Evolutionary conservation across 2,888 invertebrate species (phyloP), one percentile per base, ranked within the genome.

Genomic region (Ectropis crepuscularia): DNA sequence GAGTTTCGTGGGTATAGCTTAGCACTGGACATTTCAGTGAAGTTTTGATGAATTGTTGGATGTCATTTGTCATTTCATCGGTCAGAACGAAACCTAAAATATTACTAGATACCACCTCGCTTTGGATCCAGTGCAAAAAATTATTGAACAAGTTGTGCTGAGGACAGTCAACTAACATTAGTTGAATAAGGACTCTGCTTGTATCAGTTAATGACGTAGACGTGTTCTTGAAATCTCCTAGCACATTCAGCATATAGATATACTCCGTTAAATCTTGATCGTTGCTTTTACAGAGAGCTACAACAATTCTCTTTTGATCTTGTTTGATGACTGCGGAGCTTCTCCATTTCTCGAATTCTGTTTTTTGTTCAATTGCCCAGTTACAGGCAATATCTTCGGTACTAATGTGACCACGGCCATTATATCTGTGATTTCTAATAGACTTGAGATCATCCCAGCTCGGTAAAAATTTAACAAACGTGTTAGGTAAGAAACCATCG

Each of bases 1-100:
- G 70, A 39, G 16, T 36, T 51, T 50, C 50, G 39, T 50, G 39
- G 2, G 16, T 50, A 9, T 36, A 39, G 6, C 38, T 12, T 6
- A 0, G 8, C 2, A 39, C 5, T 9, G 5, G 9, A 12, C 12
- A 39, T 12, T 12, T 39, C 6, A 6, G 8, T 12, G 50, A 12
- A 39, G 16, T 12, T 11, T 12, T 9, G 39, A 28, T 28, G 16
- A 28, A 28, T 12, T 39, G 39, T 12, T 8, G 39, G 1, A 28
- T 28, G 16, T 28, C 11, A 12, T 8, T 5, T 16, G 50, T 39
- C 12, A 50, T 6, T 6, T 39, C 16, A 16, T 39, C 6, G 5
- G 12, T 39, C 12, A 39, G 9, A 16, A 50, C 39, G 9, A 39
- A 11, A 39, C 12, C 39, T 39, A n/a, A 2, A n/a, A 48, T 5